Percentiles rank a stretch among this genome's conserved stretches.
Evolutionary conservation across 2,888 invertebrate genomes (phyloP).

Genomic region (Drosophila setosimentum): DNA sequence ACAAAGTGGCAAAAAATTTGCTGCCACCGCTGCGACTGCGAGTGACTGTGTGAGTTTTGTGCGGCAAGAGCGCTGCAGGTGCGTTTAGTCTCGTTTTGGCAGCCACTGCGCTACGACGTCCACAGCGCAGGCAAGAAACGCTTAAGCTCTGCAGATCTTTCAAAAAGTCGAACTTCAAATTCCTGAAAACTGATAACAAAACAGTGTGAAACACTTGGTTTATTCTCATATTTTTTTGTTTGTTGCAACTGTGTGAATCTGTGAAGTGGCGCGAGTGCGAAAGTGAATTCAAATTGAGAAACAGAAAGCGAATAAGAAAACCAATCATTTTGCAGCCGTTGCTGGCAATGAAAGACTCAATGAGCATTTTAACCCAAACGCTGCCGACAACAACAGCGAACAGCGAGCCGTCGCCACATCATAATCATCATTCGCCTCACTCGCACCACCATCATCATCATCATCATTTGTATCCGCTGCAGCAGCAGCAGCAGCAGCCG

Average conservation of each 20-base stretch:
- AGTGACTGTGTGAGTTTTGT: conserved; percentile 51
- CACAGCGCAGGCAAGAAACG: conserved; percentile 43
- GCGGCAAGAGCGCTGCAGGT: conserved; percentile 78
- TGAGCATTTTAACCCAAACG: conserved; percentile 82
- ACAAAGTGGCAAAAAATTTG: conserved; percentile 65
- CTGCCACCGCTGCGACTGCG: conserved; percentile 36
- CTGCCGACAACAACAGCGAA: conserved; percentile 61
- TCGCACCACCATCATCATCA: conserved; percentile 43
- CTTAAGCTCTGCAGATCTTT: not conserved
- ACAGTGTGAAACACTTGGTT: not conserved
- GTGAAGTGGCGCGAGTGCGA: conserved; percentile 7
- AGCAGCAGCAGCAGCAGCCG: conserved; percentile 47
- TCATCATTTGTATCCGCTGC: conserved; percentile 47
- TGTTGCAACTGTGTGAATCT: conserved; percentile 1
- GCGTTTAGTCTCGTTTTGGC: conserved; percentile 84
- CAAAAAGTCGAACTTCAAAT: conserved; percentile 27
- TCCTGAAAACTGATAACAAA: conserved; percentile 17
- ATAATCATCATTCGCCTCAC: conserved; percentile 24
- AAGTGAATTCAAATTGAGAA: conserved; percentile 15
- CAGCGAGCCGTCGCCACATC: conserved; percentile 64
- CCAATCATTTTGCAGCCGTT: conserved; percentile 2
- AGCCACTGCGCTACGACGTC: conserved; percentile 76
- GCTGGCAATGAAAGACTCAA: conserved; percentile 83
- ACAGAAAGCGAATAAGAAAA: conserved; percentile 4
- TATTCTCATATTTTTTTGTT: conserved; percentile 25